Conservation (phyloP, 2,888 invertebrate genomes). For the Dasypolia templi region DNA sequence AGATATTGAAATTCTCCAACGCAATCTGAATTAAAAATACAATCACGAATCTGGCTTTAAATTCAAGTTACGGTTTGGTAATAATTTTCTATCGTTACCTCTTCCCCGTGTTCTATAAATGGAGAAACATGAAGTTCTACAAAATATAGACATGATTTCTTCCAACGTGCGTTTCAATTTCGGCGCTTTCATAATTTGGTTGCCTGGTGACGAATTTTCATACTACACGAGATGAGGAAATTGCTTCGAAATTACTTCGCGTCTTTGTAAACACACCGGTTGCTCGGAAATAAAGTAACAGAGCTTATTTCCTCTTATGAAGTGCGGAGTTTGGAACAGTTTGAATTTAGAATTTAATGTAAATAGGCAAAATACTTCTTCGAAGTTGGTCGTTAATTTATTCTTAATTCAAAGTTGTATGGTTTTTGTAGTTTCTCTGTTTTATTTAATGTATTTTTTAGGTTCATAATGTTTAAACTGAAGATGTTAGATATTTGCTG, state of each 20-base stretch:
- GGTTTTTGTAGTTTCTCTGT: conserved; percentile 20
- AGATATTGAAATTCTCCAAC: background rate
- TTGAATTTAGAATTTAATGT: conserved; percentile 26
- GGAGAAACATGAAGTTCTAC: background rate
- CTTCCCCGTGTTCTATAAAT: background rate
- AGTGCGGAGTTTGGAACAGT: conserved; percentile 24
- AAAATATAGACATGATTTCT: conserved; percentile 3
- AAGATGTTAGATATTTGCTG: background rate
- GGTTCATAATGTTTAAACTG: conserved; percentile 12
- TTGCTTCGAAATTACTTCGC: conserved; percentile 36
- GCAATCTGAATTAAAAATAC: background rate
- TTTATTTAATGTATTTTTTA: background rate
- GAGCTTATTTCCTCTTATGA: conserved; percentile 29
- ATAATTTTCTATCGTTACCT: background rate
- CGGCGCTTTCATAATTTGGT: conserved; percentile 21
- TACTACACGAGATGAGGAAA: conserved; percentile 25
- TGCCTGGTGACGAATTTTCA: conserved; percentile 46
- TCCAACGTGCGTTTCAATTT: conserved; percentile 45
- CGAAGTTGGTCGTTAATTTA: conserved; percentile 26
- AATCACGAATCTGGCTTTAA: background rate
- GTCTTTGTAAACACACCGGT: conserved; percentile 32
- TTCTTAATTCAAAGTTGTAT: conserved; percentile 33
- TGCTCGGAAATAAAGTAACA: conserved; percentile 37
- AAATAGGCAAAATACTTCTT: conserved; percentile 9
- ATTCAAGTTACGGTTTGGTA: background rate